Conservation (phyloP, 2,113 vertebrate genomes). For the Cavia porcellus region DNA sequence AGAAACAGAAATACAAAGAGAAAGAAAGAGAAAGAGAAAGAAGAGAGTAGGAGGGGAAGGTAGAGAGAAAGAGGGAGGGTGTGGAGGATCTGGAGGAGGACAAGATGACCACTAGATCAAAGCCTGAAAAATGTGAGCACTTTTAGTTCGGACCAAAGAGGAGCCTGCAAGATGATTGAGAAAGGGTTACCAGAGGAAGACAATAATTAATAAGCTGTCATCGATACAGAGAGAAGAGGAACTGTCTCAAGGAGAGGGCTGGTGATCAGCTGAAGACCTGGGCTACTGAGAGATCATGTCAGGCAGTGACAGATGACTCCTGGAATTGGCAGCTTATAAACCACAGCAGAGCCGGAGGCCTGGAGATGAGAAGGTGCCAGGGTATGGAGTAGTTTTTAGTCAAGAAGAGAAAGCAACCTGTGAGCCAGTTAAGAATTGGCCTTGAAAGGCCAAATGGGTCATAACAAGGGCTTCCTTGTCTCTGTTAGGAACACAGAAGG, state of each 20-base stretch:
- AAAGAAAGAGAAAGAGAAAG: no score
- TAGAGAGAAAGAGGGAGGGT: no score
- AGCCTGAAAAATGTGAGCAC: not conserved
- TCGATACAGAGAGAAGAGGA: not conserved
- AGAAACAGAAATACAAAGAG: no score
- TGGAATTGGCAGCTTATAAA: not conserved
- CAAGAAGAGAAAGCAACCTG: not conserved
- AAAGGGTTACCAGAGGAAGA: not conserved
- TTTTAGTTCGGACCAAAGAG: not conserved
- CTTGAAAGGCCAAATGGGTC: not conserved
- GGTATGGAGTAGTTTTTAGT: not conserved
- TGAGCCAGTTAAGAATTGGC: not conserved
- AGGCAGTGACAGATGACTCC: not conserved
- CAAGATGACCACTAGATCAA: not conserved
- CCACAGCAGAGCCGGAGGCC: not conserved
- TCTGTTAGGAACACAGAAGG: not conserved
- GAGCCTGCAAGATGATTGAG: not conserved
- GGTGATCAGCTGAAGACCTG: not conserved
- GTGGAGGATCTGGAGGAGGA: not conserved
- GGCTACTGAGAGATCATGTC: not conserved
- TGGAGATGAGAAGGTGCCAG: not conserved
- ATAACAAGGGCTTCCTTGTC: not conserved
- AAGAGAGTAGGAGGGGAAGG: no score
- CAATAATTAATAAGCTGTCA: not conserved
- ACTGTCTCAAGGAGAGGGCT: not conserved